Base-by-base conservation (phyloP, 2,113 vertebrate genomes). In the Montifringilla adamsi region DNA sequence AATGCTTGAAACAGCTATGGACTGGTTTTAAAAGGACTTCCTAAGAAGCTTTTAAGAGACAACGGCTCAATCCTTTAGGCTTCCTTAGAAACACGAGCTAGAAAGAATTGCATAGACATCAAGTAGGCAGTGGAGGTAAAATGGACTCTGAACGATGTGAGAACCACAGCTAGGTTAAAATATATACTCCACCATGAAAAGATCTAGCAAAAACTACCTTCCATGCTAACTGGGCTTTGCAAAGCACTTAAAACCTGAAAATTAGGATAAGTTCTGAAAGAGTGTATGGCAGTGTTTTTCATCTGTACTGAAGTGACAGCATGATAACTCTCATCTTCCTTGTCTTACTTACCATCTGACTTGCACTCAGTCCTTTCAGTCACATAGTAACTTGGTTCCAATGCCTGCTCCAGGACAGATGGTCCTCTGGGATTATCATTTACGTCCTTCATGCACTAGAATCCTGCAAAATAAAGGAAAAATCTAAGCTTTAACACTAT, bases 271-370 rank as follows among this genome's bases (percentile, higher is more conserved):
- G 5, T 76, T 88, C 58, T 76, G 14, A 46, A 64, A 68, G 26
- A 37, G 5, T 3, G 2, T 22, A 41, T 44, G 41, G 64, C 1
- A 2, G 15, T 19, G 26, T 26, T 86, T 76, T 77, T 88, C 43
- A 50, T 59, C 37, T 74, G 7, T 64, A 44, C 31, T 66, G 28
- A 73, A 76, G 37, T 43, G 53, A 64, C 44, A 88, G 21, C 26
- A 41, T 62, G 59, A 49, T 70, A 4, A 5, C 44, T 43, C 28
- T 85, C 46, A 60, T 62, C 46, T 69, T 73, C 24, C 41, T 39
- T 60, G 43, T 46, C 35, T 60, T 69, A 91, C 93, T 96, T 88
- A 94, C 95, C 94, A 94, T 70, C 76, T 92, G 79, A 95, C 59
- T 91, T 44, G 58, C 66, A 82, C 47, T 66, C 60, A 62, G 62